Conservation (phyloP, 2,113 vertebrate species). For the Oncorhynchus mykiss region DNA sequence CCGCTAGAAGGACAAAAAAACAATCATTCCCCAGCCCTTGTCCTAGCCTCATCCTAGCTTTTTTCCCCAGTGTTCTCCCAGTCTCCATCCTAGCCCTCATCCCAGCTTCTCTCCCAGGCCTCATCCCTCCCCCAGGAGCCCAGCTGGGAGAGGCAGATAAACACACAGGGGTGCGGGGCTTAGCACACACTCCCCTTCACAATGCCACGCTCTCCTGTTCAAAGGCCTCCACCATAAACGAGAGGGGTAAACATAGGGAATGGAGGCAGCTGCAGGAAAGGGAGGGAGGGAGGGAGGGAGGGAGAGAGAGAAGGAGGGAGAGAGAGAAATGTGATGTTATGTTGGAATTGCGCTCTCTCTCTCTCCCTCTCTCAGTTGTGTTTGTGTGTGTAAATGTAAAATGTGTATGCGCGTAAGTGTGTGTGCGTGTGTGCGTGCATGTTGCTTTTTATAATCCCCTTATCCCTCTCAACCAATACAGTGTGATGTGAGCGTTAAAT, state of each 20-base stretch:
- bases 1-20: too few species aligned
- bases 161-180: constrained; percentile 61
- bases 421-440: neutral
- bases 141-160: constrained; percentile 78
- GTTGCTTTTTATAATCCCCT: neutral
- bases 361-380: constrained; percentile 21
- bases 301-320: too few species aligned
- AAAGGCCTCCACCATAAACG: constrained; percentile 59
- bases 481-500: neutral
- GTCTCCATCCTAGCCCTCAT: constrained; percentile 21
- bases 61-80: neutral
- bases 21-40: too few species aligned
- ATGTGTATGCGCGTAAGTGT: neutral
- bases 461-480: neutral
- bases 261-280: constrained; percentile 46
- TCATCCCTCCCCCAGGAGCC: constrained; percentile 65
- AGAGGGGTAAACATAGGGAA: constrained; percentile 56
- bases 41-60: neutral
- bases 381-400: neutral
- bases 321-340: neutral
- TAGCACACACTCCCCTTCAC: constrained; percentile 60
- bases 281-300: neutral
- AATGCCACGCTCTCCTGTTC: constrained; percentile 61
- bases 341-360: constrained; percentile 15
- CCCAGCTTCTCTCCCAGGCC: constrained; percentile 8